Conservation (phyloP, 2,797 vertebrate genomes). For the Garrulus glandarius region DNA sequence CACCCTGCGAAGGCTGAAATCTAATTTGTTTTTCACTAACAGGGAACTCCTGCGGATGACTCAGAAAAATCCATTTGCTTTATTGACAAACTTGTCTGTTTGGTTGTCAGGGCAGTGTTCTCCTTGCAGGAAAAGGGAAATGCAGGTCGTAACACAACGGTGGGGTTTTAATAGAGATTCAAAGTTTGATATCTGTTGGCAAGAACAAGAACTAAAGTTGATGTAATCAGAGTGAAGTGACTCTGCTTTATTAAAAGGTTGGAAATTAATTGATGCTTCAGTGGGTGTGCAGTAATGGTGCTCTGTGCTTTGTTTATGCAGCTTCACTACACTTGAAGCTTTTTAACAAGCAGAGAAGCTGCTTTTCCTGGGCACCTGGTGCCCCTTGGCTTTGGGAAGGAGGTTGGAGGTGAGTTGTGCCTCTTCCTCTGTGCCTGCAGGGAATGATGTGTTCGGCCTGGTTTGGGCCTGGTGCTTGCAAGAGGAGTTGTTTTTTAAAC, state of each 20-base stretch:
- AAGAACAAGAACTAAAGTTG: background rate
- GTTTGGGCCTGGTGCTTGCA: background rate
- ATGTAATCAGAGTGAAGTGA: background rate
- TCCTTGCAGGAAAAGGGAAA: background rate
- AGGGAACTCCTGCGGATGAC: conserved; percentile 25
- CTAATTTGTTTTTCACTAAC: conserved; percentile 21
- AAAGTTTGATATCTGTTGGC: background rate
- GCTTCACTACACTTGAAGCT: background rate
- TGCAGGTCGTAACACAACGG: background rate
- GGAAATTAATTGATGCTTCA: background rate
- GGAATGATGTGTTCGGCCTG: rapidly evolving
- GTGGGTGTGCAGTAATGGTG: background rate
- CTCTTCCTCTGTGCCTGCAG: background rate
- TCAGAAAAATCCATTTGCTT: conserved; percentile 31
- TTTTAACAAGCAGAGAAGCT: background rate
- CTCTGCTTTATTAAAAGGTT: background rate
- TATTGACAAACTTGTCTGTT: conserved; percentile 30
- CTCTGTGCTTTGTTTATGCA: background rate
- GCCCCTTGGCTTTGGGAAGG: background rate
- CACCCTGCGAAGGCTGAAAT: conserved; percentile 27
- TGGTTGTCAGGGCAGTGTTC: background rate
- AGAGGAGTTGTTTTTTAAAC: background rate
- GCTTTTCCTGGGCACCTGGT: background rate
- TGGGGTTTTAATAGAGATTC: background rate
- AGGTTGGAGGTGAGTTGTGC: background rate